These are phyloP conservation scores for Gymnocephalus cernua DNA, from an alignment of 2,113 vertebrate genomes.

Conservation along the genomic window DNA sequence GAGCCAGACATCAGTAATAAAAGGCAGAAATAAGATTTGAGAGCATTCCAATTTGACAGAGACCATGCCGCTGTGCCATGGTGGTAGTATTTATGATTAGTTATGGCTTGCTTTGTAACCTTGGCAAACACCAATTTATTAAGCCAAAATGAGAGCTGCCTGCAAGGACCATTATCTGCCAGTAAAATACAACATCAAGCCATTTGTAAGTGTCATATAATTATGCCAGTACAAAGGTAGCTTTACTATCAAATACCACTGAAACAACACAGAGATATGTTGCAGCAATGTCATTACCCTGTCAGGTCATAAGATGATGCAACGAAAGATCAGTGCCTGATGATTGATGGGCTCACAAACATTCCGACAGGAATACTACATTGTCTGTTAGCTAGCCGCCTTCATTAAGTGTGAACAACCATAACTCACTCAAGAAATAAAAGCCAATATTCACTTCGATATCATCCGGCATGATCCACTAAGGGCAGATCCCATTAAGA, in stretches of 20 bases:
- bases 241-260: neutral
- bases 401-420: neutral
- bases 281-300: neutral
- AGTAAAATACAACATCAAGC: neutral
- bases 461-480: neutral
- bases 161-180: neutral
- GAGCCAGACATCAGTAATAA: neutral
- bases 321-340: neutral
- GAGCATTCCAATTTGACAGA: neutral
- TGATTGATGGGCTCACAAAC: neutral
- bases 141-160: neutral
- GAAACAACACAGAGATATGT: neutral
- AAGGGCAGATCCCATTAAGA: neutral
- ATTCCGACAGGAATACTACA: neutral
- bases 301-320: neutral
- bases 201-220: neutral
- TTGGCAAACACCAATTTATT: neutral
- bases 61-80: neutral
- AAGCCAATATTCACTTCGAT: neutral
- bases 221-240: neutral
- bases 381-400: neutral
- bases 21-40: slow-evolving; percentile 4
- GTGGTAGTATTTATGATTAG: neutral
- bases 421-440: neutral
- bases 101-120: neutral